phyloP scores from a whole-genome alignment of 2,797 vertebrate species.

The Rhinogobio ventralis region DNA sequence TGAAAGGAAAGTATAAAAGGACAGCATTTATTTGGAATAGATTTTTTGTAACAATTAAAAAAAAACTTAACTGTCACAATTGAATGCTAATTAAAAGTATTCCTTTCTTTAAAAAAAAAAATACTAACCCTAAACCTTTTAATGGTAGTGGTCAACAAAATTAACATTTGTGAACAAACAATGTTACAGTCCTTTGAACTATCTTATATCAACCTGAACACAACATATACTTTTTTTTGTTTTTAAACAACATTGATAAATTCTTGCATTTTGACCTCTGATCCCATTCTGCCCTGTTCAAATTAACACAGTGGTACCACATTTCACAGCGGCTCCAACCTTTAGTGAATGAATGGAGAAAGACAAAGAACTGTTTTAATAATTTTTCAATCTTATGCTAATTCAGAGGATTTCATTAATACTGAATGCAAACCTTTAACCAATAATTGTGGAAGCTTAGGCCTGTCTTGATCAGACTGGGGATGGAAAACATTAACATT shows the following conservation, averaged over 20 bases:
- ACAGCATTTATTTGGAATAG: neutral
- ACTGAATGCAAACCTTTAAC: neutral
- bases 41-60: neutral
- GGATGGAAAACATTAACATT: neutral
- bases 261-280: constrained; percentile 71
- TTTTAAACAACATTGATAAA: constrained; percentile 67
- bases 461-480: neutral
- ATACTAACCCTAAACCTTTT: neutral
- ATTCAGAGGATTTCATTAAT: neutral
- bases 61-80: neutral
- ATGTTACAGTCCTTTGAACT: neutral
- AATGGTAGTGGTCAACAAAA: neutral
- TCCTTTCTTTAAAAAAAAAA: neutral
- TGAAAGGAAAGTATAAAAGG: neutral
- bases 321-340: constrained; percentile 59
- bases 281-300: constrained; percentile 55
- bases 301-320: constrained; percentile 73
- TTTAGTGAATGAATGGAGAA: neutral
- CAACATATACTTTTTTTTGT: neutral
- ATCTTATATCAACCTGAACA: neutral
- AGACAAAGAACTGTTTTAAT: neutral
- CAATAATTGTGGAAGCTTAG: neutral
- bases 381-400: neutral
- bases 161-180: neutral
- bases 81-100: neutral